A percentile compares a stretch with the other conserved stretches of the same genome.
Conservation (phyloP, 2,888 invertebrate species). For the Serripes groenlandicus region DNA sequence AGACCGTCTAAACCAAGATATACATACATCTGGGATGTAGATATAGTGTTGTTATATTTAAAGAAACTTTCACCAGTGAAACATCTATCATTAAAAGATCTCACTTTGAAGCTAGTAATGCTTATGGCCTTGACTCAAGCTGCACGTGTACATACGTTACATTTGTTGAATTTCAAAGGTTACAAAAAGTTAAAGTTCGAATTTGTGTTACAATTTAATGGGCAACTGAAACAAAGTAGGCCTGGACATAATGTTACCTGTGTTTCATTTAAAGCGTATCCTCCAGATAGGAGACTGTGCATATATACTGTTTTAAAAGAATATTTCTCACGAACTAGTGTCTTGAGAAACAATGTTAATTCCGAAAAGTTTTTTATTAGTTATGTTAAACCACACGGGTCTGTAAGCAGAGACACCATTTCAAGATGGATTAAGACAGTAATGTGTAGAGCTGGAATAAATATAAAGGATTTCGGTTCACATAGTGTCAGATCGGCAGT, state of each 20-base stretch:
- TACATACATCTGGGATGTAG: constrained; percentile 14
- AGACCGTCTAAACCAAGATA: constrained; percentile 20
- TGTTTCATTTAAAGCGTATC: background rate
- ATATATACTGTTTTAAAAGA: constrained; percentile 8
- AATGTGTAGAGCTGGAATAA: constrained; percentile 14
- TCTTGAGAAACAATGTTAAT: background rate
- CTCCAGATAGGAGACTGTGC: background rate
- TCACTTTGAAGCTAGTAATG: constrained; percentile 1
- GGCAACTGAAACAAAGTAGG: constrained; percentile 26
- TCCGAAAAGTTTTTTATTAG: constrained; percentile 12
- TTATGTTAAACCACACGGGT: constrained; percentile 16
- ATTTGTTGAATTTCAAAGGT: constrained; percentile 5
- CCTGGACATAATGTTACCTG: background rate
- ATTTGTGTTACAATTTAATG: constrained; percentile 9
- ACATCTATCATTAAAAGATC: constrained; percentile 1
- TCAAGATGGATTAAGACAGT: constrained; percentile 33
- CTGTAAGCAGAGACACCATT: constrained; percentile 24
- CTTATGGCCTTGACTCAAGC: background rate
- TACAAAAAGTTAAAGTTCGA: constrained; percentile 1
- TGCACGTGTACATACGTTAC: constrained; percentile 17
- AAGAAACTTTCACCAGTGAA: constrained; percentile 20
- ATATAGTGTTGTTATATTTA: constrained; percentile 20
- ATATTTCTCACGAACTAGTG: constrained; percentile 24
- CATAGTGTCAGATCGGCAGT: constrained; percentile 35
- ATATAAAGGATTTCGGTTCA: constrained; percentile 15